Conservation (phyloP, 2,113 vertebrate species). For the Muscicapa adusta region DNA sequence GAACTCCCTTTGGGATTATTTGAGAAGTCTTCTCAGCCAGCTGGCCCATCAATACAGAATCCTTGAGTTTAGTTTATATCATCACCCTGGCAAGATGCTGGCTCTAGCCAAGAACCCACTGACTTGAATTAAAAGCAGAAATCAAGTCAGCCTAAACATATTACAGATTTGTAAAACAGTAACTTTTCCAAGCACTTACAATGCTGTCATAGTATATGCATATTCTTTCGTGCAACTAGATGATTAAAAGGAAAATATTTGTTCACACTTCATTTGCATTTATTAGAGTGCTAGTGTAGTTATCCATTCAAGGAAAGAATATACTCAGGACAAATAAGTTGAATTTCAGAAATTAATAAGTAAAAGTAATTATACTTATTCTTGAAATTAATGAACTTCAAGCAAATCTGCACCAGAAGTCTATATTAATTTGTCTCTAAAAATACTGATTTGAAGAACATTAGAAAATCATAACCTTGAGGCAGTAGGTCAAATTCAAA, state of each 20-base stretch:
- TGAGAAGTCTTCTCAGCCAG: background rate
- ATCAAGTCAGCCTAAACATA: background rate
- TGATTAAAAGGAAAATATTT: conserved; percentile 56
- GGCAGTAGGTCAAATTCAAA: background rate
- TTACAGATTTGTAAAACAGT: background rate
- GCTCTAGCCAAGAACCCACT: background rate
- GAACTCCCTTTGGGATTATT: background rate
- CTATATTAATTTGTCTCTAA: background rate
- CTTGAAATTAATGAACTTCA: conserved; percentile 37
- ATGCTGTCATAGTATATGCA: conserved; percentile 9
- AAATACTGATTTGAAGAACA: background rate
- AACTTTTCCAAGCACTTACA: background rate
- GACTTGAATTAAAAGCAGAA: conserved; percentile 3
- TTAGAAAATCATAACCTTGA: background rate
- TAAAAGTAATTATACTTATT: conserved; percentile 43
- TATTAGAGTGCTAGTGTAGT: conserved; percentile 1
- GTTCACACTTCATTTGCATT: conserved; percentile 48
- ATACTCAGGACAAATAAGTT: conserved; percentile 32
- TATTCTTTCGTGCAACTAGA: background rate
- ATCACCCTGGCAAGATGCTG: background rate
- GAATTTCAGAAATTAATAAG: conserved; percentile 46
- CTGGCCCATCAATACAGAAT: background rate
- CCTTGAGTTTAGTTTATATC: background rate
- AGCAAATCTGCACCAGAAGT: background rate
- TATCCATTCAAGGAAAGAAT: background rate